Evolutionary conservation across 2,113 vertebrate genomes (phyloP), one percentile per base, ranked within the genome.

Genomic region (Sylvicapra grimmia): DNA sequence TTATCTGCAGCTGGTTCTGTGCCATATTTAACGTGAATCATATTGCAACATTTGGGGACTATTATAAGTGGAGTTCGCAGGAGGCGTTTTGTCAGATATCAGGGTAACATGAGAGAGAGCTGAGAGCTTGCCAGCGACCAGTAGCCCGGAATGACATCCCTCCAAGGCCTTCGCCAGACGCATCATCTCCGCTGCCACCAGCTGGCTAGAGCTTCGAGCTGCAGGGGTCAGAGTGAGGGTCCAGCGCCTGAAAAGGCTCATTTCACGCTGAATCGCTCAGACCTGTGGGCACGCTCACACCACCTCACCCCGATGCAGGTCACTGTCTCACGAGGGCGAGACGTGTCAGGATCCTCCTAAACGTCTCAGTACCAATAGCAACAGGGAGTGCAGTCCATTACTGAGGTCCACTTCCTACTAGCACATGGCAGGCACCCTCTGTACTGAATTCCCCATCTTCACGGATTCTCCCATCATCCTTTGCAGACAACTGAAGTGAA

Each of bases 1-100:
- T 92, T 82, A 61, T 97, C 63, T 96, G 96, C 97, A 97, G 90
- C 98, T 94, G 97, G 96, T 31, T 95, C 75, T 94, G 95, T 96
- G 95, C 96, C 97, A 93, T 47, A 21, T 84, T 95, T 75, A 63
- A 95, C 40, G 31, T 91, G 96, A 97, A 86, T 96, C 98, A 97
- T 18, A 51, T 27, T 54, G 89, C 53, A n/a, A 47, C 44, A 19
- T 82, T 90, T 33, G 54, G 63, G 87, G 86, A 75, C 85, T 85
- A 31, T n/a, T 53, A 44, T 47, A 54, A 59, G 79, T 53, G 3
- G 47, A 56, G 16, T 3, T 3, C 59, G 40, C 40, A 6, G 83
- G 33, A 75, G 75, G 77, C 10, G 27, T 86, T 80, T 90, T 91
- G 49, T 40, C 11, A 27, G 93, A n/a, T 54, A 16, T 19, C 9